Conservation (phyloP, 2,797 vertebrate genomes). For the Manis javanica region DNA sequence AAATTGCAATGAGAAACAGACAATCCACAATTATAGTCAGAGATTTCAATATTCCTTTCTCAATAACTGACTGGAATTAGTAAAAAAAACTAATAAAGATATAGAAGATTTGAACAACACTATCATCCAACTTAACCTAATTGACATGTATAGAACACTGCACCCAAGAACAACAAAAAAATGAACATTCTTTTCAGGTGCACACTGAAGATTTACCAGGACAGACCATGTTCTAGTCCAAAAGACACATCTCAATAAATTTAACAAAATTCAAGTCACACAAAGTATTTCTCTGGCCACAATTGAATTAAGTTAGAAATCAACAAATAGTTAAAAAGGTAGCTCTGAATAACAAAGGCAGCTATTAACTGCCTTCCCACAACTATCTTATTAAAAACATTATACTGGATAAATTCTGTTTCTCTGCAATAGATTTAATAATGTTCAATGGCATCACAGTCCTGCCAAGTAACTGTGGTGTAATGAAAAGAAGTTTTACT, state of each 20-base stretch:
- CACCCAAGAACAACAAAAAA: background rate
- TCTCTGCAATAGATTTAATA: background rate
- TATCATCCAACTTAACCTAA: background rate
- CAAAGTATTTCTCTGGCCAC: background rate
- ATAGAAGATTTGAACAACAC: background rate
- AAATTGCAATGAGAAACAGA: background rate
- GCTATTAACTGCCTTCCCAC: background rate
- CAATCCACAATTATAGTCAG: background rate
- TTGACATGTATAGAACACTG: background rate
- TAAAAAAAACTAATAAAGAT: background rate
- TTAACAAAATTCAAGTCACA: background rate
- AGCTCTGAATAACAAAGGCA: background rate
- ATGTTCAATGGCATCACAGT: background rate
- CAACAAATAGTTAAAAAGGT: background rate
- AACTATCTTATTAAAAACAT: background rate
- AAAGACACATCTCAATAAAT: background rate
- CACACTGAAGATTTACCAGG: background rate
- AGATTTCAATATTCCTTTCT: background rate
- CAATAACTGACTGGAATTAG: background rate
- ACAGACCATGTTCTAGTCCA: background rate
- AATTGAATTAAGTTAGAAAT: background rate
- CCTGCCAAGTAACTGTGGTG: background rate
- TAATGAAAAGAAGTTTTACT: background rate
- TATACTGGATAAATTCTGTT: background rate
- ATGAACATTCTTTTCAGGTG: background rate